Percentiles rank a stretch among this genome's conserved stretches.
Evolutionary conservation across 2,888 invertebrate genomes (phyloP).

Genomic region (Dryocosmus kuriphilus): DNA sequence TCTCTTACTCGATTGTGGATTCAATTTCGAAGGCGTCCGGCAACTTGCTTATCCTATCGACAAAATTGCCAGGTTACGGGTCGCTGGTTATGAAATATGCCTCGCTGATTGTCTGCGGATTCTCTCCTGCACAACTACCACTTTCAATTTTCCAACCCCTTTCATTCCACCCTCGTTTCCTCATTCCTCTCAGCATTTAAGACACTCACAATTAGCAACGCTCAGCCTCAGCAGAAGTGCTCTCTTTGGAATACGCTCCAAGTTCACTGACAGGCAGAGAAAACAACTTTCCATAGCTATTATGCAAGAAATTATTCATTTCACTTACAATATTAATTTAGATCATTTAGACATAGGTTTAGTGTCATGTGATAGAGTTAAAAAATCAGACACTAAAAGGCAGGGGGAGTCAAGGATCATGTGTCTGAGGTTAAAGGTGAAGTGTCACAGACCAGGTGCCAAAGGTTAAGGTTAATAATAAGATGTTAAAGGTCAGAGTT

Average conservation of each 20-base stretch:
- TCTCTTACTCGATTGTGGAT: constrained; percentile 69
- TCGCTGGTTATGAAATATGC: constrained; percentile 71
- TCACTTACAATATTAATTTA: background rate
- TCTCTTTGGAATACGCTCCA: constrained; percentile 28
- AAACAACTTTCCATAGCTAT: constrained; percentile 1
- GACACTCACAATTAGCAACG: constrained; percentile 38
- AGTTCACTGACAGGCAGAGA: constrained; percentile 16
- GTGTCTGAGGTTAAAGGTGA: too few relatives aligned
- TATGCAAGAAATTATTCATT: background rate
- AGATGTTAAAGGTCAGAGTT: too few relatives aligned
- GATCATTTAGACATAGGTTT: too few relatives aligned
- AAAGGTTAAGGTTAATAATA: too few relatives aligned
- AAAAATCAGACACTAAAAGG: too few relatives aligned
- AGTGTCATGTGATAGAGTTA: too few relatives aligned
- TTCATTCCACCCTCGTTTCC: constrained; percentile 37
- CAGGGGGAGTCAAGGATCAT: too few relatives aligned
- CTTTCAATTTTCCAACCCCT: constrained; percentile 41
- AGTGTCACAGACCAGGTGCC: too few relatives aligned
- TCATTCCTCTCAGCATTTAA: constrained; percentile 30
- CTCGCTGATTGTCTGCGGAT: constrained; percentile 65
- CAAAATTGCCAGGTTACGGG: constrained; percentile 68
- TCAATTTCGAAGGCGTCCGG: constrained; percentile 71
- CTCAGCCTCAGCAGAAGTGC: constrained; percentile 29
- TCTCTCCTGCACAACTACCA: constrained; percentile 45
- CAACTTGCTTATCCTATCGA: constrained; percentile 53